Evolutionary conservation across 2,888 invertebrate species (phyloP).

Genomic region (Eupeodes latifasciatus): DNA sequence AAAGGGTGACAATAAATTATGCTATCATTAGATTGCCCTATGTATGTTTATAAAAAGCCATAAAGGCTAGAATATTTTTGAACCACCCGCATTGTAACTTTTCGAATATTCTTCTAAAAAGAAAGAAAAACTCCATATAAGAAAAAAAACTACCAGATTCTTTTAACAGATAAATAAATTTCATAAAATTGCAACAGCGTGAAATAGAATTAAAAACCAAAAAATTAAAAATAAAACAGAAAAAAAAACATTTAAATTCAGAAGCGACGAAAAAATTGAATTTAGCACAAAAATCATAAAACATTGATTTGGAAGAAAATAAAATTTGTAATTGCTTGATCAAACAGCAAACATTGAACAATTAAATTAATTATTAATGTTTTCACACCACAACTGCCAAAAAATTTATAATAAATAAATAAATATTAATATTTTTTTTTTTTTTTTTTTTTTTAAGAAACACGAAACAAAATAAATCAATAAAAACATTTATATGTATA

Average conservation of each 20-base stretch:
- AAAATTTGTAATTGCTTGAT: slow-evolving; percentile 35
- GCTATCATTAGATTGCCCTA: too few relatives aligned
- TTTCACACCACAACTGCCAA: slow-evolving; percentile 62
- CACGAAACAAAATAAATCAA: neutral
- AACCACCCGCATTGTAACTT: slow-evolving; percentile 22
- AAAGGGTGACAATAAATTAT: too few relatives aligned
- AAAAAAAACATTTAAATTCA: slow-evolving; percentile 9
- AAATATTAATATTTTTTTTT: neutral
- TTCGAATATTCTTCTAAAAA: slow-evolving; percentile 50
- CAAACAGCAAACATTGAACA: slow-evolving; percentile 63
- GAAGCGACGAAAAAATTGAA: slow-evolving; percentile 41
- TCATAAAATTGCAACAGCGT: slow-evolving; percentile 50
- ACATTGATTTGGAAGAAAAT: slow-evolving; percentile 31
- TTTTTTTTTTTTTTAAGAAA: too few relatives aligned
- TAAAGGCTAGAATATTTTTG: too few relatives aligned
- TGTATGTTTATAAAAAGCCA: too few relatives aligned
- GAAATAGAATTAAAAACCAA: neutral
- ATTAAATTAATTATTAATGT: slow-evolving; percentile 32
- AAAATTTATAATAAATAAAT: slow-evolving; percentile 22
- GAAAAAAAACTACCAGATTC: slow-evolving; percentile 32
- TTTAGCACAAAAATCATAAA: slow-evolving; percentile 57
- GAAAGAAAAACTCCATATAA: neutral
- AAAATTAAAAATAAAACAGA: neutral
- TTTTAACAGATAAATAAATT: slow-evolving; percentile 28
- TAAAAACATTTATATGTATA: slow-evolving; percentile 22